Conservation (phyloP, 2,888 invertebrate species). For the Sphecodes monilicornis region DNA sequence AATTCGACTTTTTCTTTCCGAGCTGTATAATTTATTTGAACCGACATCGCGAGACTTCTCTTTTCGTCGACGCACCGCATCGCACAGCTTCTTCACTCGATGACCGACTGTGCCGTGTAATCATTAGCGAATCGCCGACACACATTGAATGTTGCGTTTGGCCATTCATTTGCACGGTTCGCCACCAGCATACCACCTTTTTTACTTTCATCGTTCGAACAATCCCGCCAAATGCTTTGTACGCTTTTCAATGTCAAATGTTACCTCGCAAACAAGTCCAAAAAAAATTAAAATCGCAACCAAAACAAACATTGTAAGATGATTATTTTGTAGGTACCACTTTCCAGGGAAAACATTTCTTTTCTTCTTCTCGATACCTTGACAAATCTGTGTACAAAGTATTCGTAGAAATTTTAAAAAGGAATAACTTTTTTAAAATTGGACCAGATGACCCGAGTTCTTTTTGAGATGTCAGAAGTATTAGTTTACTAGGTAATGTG, state of each 20-base stretch:
- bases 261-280: neutral
- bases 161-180: conserved; percentile 32
- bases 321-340: no score
- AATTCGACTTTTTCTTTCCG: conserved; percentile 34
- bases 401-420: no score
- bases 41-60: conserved; percentile 15
- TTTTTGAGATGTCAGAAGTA: no score
- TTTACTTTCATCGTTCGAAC: conserved; percentile 24
- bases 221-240: neutral
- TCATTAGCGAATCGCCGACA: conserved; percentile 50
- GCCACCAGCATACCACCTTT: neutral
- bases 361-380: no score
- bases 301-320: neutral
- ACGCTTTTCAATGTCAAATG: neutral
- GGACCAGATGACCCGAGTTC: no score
- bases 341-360: no score
- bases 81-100: conserved; percentile 17
- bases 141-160: conserved; percentile 35
- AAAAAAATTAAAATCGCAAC: neutral
- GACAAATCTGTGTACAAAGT: no score
- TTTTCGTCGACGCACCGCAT: neutral
- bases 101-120: conserved; percentile 24
- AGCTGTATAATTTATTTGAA: conserved; percentile 40
- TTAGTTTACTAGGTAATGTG: no score
- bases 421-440: no score